Evolutionary conservation across 1,140 invertebrate species (phyloP).

Genomic region (Aphaenogaster floridana): DNA sequence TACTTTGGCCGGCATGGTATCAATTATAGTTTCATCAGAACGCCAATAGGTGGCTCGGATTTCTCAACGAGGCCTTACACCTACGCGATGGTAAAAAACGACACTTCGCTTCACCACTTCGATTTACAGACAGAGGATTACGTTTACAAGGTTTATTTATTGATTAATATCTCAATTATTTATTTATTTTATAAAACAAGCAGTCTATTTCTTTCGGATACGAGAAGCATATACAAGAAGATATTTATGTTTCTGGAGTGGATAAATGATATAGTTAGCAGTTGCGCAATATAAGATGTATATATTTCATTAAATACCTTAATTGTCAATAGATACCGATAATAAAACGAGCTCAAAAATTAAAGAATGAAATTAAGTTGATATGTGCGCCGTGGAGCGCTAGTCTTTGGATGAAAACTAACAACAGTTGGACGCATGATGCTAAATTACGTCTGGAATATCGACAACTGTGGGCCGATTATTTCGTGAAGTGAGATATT

Average conservation of each 20-base stretch:
- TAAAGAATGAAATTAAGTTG: slow-evolving; percentile 84
- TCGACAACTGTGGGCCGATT: slow-evolving; percentile 94
- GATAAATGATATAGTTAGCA: not conserved
- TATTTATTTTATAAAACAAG: not conserved
- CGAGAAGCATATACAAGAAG: not conserved
- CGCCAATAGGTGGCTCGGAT: slow-evolving; percentile 91
- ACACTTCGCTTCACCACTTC: slow-evolving; percentile 81
- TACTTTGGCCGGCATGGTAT: slow-evolving; percentile 87
- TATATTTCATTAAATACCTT: not conserved
- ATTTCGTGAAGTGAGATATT: slow-evolving; percentile 88
- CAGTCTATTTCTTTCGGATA: not conserved
- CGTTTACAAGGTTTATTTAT: slow-evolving; percentile 77
- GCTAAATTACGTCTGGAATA: slow-evolving; percentile 86
- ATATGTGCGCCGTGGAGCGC: slow-evolving; percentile 94
- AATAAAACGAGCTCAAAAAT: slow-evolving; percentile 78
- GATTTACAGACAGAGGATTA: slow-evolving; percentile 83
- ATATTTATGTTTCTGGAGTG: not conserved
- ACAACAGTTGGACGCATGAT: slow-evolving; percentile 88
- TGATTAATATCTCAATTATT: not conserved
- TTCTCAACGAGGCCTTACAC: slow-evolving; percentile 91
- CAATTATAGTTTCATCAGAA: slow-evolving; percentile 88
- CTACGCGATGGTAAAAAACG: slow-evolving; percentile 88
- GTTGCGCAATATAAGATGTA: not conserved
- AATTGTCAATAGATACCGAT: slow-evolving; percentile 82
- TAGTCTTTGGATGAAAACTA: slow-evolving; percentile 97